Percentiles rank a stretch among this genome's conserved stretches.
These are phyloP conservation scores for Bettongia penicillata DNA, from an alignment of 2,113 vertebrate species.

Conservation along the genomic window DNA sequence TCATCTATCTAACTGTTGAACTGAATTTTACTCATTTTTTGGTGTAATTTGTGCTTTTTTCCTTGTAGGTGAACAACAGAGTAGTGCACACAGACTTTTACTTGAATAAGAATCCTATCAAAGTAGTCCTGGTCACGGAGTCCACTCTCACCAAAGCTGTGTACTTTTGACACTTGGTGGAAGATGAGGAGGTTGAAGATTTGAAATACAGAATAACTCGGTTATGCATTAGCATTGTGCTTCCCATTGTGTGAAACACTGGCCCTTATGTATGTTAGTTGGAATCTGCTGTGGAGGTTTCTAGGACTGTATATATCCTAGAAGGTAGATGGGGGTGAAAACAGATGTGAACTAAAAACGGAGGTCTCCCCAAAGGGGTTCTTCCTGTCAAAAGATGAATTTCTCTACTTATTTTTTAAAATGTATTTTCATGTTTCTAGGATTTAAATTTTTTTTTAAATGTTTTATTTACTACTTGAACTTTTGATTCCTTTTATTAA, in stretches of 20 bases:
- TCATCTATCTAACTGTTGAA: neutral
- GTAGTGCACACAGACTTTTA: constrained; percentile 50
- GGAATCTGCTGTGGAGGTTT: neutral
- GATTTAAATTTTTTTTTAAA: neutral
- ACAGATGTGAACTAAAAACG: neutral
- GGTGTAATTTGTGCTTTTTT: constrained; percentile 8
- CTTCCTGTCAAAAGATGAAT: neutral
- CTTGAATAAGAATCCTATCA: neutral
- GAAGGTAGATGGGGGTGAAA: neutral
- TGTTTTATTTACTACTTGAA: neutral
- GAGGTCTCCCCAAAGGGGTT: neutral
- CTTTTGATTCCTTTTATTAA: constrained; percentile 15
- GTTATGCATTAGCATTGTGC: neutral
- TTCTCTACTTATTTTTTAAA: constrained; percentile 9
- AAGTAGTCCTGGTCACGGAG: constrained; percentile 55
- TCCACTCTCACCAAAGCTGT: constrained; percentile 55
- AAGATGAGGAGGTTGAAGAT: neutral
- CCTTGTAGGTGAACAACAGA: constrained; percentile 53
- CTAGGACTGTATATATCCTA: neutral
- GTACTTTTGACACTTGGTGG: constrained; percentile 45
- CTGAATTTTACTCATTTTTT: neutral
- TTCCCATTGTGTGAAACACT: neutral
- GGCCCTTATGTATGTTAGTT: neutral
- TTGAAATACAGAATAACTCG: neutral
- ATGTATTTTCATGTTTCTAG: neutral